Conservation (phyloP, 2,113 vertebrate species). For the Dipodomys spectabilis region DNA sequence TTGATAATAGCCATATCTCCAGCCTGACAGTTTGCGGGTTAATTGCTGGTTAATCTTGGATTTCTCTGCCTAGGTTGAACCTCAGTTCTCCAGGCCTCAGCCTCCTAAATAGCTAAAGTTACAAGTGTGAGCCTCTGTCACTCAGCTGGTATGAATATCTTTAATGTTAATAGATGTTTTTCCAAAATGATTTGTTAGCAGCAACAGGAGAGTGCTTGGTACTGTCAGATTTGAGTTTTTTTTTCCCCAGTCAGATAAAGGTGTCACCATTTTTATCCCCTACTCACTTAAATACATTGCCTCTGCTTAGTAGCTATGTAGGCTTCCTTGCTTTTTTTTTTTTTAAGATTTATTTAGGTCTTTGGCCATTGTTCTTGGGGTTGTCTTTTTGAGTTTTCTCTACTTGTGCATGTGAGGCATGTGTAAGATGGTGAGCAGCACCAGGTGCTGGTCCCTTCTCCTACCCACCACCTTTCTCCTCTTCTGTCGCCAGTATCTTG, state of each 20-base stretch:
- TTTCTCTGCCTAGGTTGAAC: too few relatives aligned
- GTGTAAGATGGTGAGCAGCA: neutral
- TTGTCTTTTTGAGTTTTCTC: neutral
- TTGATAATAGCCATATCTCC: too few relatives aligned
- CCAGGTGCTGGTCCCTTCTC: neutral
- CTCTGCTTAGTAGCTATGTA: neutral
- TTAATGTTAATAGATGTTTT: conserved; percentile 2
- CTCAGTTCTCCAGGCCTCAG: too few relatives aligned
- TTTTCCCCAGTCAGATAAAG: neutral
- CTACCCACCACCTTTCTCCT: neutral
- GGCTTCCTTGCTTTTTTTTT: neutral
- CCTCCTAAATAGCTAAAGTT: too few relatives aligned
- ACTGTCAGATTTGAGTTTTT: neutral
- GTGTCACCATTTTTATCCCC: neutral
- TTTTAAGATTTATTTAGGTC: neutral
- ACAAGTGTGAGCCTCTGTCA: too few relatives aligned
- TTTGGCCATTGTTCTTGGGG: neutral
- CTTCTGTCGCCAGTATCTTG: neutral
- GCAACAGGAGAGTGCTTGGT: neutral
- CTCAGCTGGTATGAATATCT: neutral
- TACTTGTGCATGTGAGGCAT: neutral
- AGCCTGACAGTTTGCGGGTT: too few relatives aligned
- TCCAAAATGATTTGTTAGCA: neutral
- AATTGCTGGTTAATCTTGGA: too few relatives aligned
- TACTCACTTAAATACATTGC: neutral